phyloP scores from a whole-genome alignment of 2,113 vertebrate species.

The Oceanodroma tethys region DNA sequence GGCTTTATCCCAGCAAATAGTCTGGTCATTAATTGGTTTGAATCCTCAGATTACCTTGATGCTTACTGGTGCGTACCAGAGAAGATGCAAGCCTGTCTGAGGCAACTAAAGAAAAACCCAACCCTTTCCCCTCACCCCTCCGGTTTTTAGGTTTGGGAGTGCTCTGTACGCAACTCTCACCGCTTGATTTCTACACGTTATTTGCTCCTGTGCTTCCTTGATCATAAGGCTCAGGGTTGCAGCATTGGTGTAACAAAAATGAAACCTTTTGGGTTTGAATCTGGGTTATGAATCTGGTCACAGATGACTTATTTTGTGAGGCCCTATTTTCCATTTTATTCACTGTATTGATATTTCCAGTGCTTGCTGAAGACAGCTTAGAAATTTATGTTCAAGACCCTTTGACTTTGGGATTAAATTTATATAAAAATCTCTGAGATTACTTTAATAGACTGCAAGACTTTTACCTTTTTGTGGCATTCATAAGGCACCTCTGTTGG shows the following conservation, averaged over 20 bases:
- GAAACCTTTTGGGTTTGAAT: neutral
- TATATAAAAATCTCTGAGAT: neutral
- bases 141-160: neutral
- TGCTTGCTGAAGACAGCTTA: neutral
- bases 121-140: no score
- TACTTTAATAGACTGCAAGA: neutral
- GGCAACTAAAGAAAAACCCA: no score
- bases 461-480: neutral
- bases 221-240: neutral
- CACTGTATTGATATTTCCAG: neutral
- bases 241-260: neutral
- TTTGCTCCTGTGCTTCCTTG: neutral
- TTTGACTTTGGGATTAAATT: neutral
- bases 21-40: neutral
- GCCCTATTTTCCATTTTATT: neutral
- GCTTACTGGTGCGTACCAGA: neutral
- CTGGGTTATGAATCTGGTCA: neutral
- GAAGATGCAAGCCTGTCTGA: neutral
- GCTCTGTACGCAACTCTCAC: neutral
- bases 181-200: rapidly evolving
- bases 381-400: neutral
- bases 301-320: neutral
- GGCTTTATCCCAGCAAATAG: neutral
- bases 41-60: neutral
- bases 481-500: neutral